Evolutionary conservation across 2,888 invertebrate genomes (phyloP).

Genomic region (Monoplex corrugatus): DNA sequence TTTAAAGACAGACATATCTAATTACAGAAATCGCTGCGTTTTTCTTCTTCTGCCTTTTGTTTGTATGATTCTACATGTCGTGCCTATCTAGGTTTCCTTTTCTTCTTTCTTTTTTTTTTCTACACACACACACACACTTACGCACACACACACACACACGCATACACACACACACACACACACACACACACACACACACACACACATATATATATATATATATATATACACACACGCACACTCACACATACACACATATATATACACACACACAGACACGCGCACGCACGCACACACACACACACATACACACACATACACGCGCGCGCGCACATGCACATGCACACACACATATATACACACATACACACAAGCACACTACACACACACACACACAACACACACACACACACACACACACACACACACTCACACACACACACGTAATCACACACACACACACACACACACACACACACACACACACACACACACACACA

Average conservation of each 20-base stretch:
- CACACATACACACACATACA: slow-evolving; percentile 13
- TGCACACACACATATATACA: too few species aligned
- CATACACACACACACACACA: background rate
- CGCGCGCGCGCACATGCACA: too few species aligned
- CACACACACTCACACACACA: background rate
- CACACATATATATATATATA: background rate
- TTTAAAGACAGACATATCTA: too few species aligned
- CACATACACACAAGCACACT: slow-evolving; percentile 6
- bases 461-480: background rate
- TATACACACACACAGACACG: background rate
- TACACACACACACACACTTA: background rate
- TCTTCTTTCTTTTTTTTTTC: too few species aligned
- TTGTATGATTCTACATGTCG: too few species aligned
- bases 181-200: slow-evolving; percentile 1
- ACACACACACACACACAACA: background rate
- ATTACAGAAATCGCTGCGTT: too few species aligned
- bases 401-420: slow-evolving; percentile 1
- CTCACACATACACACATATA: background rate
- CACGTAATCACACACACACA: background rate
- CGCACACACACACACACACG: background rate
- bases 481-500: too few species aligned
- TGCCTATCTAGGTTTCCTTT: too few species aligned
- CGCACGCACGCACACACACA: background rate
- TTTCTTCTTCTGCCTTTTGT: too few species aligned
- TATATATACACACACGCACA: background rate